These are phyloP conservation scores for Drosophila orosa DNA, from an alignment of 1,140 invertebrate genomes.

Conservation along the genomic window DNA sequence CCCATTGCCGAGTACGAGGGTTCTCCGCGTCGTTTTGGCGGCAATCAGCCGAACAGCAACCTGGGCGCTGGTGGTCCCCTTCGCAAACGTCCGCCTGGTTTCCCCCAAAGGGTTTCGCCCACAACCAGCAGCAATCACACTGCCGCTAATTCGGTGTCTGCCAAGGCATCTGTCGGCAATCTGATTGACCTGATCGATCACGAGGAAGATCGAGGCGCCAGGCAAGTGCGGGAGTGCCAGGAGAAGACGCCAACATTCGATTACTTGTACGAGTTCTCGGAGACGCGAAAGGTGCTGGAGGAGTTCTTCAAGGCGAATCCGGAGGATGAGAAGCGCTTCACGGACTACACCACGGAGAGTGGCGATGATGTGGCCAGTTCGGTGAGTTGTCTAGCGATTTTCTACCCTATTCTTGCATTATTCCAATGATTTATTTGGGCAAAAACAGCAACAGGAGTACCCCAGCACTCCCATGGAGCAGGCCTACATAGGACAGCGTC, in stretches of 20 bases:
- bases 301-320: conserved; percentile 93
- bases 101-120: conserved; percentile 86
- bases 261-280: conserved; percentile 95
- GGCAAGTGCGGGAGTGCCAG: not conserved
- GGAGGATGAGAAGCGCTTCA: conserved; percentile 86
- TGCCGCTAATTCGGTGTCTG: conserved; percentile 32
- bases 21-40: conserved; percentile 93
- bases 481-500: conserved; percentile 80
- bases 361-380: conserved; percentile 79
- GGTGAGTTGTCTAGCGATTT: not conserved
- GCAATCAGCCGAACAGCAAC: conserved; percentile 34
- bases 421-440: no score
- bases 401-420: not conserved
- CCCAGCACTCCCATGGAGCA: conserved; percentile 60
- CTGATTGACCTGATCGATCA: conserved; percentile 70
- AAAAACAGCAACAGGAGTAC: conserved; percentile 42
- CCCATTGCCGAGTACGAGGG: conserved; percentile 91
- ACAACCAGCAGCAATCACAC: conserved; percentile 42
- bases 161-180: conserved; percentile 60
- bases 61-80: conserved; percentile 12
- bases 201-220: conserved; percentile 31
- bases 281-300: conserved; percentile 94
- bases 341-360: conserved; percentile 76
- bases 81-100: conserved; percentile 88
- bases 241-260: conserved; percentile 88